These are phyloP conservation scores for Aporophyla nigra DNA, from an alignment of 2,888 invertebrate species.

Conservation along the genomic window DNA sequence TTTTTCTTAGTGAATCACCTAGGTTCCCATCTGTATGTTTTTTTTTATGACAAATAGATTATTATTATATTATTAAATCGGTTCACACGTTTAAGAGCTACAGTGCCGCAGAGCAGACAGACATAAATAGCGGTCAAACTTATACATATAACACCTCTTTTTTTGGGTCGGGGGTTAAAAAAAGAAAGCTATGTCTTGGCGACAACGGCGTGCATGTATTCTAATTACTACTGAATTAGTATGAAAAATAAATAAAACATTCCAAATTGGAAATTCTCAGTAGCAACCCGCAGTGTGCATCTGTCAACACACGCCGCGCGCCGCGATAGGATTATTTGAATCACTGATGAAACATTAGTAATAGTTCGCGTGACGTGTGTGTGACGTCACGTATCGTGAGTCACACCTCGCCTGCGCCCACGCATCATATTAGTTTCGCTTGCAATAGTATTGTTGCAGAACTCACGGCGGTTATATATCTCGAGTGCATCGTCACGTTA, in stretches of 20 bases:
- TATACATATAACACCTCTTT: no score
- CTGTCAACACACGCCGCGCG: no score
- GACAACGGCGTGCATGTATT: neutral
- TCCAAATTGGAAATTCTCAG: no score
- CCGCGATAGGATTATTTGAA: neutral
- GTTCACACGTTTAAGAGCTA: no score
- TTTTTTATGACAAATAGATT: no score
- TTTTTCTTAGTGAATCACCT: no score
- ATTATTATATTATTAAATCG: no score
- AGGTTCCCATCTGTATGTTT: no score
- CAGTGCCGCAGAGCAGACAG: no score
- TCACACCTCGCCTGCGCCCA: slow-evolving; percentile 34
- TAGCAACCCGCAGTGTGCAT: neutral
- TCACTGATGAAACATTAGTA: neutral
- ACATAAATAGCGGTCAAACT: no score
- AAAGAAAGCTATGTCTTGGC: neutral
- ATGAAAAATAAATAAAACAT: neutral
- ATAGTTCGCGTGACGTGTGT: neutral
- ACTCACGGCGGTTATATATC: slow-evolving; percentile 5
- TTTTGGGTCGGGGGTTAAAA: neutral
- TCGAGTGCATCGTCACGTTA: slow-evolving; percentile 18
- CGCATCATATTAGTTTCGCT: slow-evolving; percentile 43
- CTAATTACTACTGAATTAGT: neutral
- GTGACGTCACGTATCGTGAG: slow-evolving; percentile 31
- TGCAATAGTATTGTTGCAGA: slow-evolving; percentile 7